phyloP scores from a whole-genome alignment of 2,797 vertebrate genomes.

The Lithobates sylvaticus region DNA sequence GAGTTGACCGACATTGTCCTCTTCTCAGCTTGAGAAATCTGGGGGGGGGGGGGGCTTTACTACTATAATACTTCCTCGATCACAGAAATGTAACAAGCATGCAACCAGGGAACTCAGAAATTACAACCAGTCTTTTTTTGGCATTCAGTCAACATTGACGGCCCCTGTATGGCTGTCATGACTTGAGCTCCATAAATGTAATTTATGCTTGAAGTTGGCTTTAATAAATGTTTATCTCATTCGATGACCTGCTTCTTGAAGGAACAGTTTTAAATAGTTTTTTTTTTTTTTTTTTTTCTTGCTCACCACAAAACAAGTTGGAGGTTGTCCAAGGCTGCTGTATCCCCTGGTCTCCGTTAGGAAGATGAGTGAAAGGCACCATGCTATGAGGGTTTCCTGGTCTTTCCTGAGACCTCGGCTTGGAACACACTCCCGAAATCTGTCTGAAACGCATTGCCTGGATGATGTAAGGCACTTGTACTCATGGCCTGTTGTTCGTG shows the following conservation, averaged over 20 bases:
- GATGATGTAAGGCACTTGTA: conserved; percentile 44
- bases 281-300: neutral
- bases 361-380: neutral
- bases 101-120: too few relatives aligned
- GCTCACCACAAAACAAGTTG: conserved; percentile 53
- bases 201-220: too few relatives aligned
- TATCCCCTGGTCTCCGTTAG: neutral
- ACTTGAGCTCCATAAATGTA: too few relatives aligned
- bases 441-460: neutral
- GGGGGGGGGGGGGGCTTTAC: too few relatives aligned
- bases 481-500: conserved; percentile 10
- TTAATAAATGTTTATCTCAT: neutral
- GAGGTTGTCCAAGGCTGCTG: conserved; percentile 55
- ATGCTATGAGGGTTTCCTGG: neutral
- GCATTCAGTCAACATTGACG: too few relatives aligned
- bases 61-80: too few relatives aligned
- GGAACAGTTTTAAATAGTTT: neutral
- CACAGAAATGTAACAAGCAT: too few relatives aligned
- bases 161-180: too few relatives aligned
- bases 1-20: too few relatives aligned
- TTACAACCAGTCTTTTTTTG: too few relatives aligned
- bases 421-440: conserved; percentile 14
- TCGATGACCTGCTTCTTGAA: neutral
- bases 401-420: conserved; percentile 7
- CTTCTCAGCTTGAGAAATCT: too few relatives aligned